Evolutionary conservation across 2,888 invertebrate species (phyloP), one percentile per base, ranked within the genome.

Genomic region (Rhagonycha lutea): DNA sequence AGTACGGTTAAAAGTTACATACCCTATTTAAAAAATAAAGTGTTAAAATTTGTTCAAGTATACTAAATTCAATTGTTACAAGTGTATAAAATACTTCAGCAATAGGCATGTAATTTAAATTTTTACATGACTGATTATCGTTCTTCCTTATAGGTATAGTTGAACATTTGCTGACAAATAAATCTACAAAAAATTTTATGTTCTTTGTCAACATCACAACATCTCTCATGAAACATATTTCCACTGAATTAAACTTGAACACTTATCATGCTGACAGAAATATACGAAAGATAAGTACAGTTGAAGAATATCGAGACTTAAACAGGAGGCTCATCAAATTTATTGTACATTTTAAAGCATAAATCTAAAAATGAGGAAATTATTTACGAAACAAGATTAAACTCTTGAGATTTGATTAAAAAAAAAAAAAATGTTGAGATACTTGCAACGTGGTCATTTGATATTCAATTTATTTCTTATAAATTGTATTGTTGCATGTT

Each of bases 201-300:
- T 65, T 65, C 68, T 61, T 68, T 72, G 68, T 68, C 72, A 72
- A 68, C 68, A 72, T 72, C 72, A 68, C 72, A 72, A 68, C 68
- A 72, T 72, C 72, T 72, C 68, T 72, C 68, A 68, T 61, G 72
- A 72, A 68, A 68, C 68, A 61, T 68, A 61, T 72, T 72, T 72
- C 72, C 72, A 68, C 68, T 68, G 68, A 68, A 72, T 72, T 72
- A 72, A 72, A 72, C 68, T 68, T 68, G 67, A 72, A 72, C 72
- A 72, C 72, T 72, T 72, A 72, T 72, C 72, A 72, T 68, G 29
- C 68, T 72, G 68, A 32, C 72, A 68, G 68, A 68, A 61, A 72
- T 68, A 61, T 72, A 68, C 29, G 72, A 72, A 23, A 68, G 61
- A 61, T 28, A 68, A 14, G 63, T 29, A 47, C 47, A 47, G 47